These are phyloP conservation scores for Vidua chalybeata DNA, from an alignment of 2,113 vertebrate species.

Conservation along the genomic window DNA sequence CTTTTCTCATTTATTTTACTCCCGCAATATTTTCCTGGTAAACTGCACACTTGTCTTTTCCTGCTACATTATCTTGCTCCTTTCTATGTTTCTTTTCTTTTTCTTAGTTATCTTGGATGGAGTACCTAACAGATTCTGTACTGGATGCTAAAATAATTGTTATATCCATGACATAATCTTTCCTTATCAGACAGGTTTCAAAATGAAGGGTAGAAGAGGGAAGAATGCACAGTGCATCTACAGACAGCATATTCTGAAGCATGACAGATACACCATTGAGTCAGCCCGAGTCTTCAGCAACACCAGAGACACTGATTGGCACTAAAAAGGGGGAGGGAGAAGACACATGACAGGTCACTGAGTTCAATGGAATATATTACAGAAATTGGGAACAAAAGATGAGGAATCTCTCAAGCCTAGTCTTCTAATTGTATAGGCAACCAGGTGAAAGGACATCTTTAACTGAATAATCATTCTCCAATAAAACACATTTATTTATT, in stretches of 20 bases:
- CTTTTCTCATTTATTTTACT: conserved; percentile 20
- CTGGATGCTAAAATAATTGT: conserved; percentile 21
- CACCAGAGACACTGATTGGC: conserved; percentile 37
- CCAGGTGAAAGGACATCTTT: neutral
- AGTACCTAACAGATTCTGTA: neutral
- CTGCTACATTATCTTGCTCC: neutral
- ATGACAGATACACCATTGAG: conserved; percentile 38
- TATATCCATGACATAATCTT: conserved; percentile 26
- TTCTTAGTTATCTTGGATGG: neutral
- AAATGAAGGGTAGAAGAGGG: neutral
- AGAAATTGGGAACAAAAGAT: neutral
- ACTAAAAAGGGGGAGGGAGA: conserved; percentile 17
- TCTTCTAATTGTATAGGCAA: neutral
- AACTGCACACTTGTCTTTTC: neutral
- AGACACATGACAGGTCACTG: conserved; percentile 1
- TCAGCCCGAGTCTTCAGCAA: neutral
- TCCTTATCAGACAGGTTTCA: conserved; percentile 20
- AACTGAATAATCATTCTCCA: neutral
- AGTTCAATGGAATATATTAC: conserved; percentile 18
- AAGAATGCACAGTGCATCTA: neutral
- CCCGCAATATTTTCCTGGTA: neutral
- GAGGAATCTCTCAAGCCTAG: neutral
- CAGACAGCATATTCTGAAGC: conserved; percentile 4
- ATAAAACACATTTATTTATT: neutral
- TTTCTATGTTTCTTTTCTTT: neutral